phyloP scores from a whole-genome alignment of 2,113 vertebrate genomes.

The Phylloscopus whistleri region DNA sequence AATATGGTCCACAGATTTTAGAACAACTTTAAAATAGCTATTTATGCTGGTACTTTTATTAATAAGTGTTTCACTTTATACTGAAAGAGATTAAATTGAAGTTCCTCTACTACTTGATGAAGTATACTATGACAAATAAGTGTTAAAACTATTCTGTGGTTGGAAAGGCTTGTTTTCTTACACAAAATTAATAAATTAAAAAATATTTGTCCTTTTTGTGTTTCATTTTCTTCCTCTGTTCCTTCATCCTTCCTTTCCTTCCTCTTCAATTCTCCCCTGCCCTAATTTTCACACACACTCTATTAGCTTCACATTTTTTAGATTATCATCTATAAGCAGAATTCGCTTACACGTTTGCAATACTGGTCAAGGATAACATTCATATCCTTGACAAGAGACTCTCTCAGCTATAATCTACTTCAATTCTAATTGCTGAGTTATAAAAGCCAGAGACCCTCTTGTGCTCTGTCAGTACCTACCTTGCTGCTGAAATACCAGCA shows the following conservation, averaged over 20 bases:
- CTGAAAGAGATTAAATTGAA: conserved; percentile 37
- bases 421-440: conserved; percentile 11
- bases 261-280: background rate
- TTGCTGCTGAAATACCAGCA: background rate
- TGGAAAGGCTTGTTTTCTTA: conserved; percentile 4
- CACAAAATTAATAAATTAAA: background rate
- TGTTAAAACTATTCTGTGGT: background rate
- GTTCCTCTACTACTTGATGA: conserved; percentile 8
- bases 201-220: background rate
- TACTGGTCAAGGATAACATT: conserved; percentile 51
- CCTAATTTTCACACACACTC: background rate
- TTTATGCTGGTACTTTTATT: conserved; percentile 17
- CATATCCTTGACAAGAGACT: background rate
- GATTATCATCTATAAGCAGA: conserved; percentile 18
- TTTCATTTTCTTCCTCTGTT: background rate
- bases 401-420: conserved; percentile 32
- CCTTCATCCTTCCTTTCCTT: background rate
- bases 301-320: conserved; percentile 10
- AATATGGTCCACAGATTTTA: conserved; percentile 51
- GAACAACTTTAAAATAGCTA: conserved; percentile 34
- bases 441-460: background rate
- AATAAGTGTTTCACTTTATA: conserved; percentile 15
- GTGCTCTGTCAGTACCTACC: background rate
- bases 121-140: background rate
- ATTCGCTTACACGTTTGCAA: conserved; percentile 5